Evolutionary conservation across 2,888 invertebrate genomes (phyloP).

Genomic region (Phyto melanocephala): DNA sequence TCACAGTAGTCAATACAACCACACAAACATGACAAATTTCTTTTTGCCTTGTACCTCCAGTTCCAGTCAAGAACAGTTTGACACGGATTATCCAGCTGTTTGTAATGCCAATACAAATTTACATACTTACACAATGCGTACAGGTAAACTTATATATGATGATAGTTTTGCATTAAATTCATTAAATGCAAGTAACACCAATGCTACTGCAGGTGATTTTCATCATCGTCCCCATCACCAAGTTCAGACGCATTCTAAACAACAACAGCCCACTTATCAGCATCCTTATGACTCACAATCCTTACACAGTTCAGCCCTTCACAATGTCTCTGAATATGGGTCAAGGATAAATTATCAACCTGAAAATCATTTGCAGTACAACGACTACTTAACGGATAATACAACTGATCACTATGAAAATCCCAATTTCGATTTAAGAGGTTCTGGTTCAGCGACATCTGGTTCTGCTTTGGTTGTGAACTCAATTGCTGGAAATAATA

Average conservation of each 20-base stretch:
- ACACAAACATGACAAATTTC: conserved; percentile 84
- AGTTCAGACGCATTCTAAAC: conserved; percentile 8
- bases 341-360: conserved; percentile 64
- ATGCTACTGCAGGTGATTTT: conserved; percentile 12
- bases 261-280: conserved; percentile 74
- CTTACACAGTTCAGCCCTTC: conserved; percentile 69
- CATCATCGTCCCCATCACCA: conserved; percentile 26
- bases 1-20: conserved; percentile 76
- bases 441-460: conserved; percentile 51
- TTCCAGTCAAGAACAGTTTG: conserved; percentile 91
- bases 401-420: conserved; percentile 79
- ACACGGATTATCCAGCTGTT: conserved; percentile 90
- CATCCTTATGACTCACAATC: conserved; percentile 78
- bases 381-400: conserved; percentile 74
- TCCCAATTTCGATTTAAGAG: conserved; percentile 78
- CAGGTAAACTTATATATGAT: conserved; percentile 88
- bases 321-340: conserved; percentile 60
- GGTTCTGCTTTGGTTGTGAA: conserved; percentile 56
- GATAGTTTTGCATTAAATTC: conserved; percentile 82
- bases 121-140: conserved; percentile 89
- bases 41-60: conserved; percentile 90
- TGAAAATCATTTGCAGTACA: conserved; percentile 67
- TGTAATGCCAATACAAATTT: conserved; percentile 92
- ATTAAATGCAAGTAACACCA: conserved; percentile 69
- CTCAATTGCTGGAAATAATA: conserved; percentile 43